These are phyloP conservation scores for Limnothrissa miodon DNA, from an alignment of 2,113 vertebrate genomes.

Conservation along the genomic window DNA sequence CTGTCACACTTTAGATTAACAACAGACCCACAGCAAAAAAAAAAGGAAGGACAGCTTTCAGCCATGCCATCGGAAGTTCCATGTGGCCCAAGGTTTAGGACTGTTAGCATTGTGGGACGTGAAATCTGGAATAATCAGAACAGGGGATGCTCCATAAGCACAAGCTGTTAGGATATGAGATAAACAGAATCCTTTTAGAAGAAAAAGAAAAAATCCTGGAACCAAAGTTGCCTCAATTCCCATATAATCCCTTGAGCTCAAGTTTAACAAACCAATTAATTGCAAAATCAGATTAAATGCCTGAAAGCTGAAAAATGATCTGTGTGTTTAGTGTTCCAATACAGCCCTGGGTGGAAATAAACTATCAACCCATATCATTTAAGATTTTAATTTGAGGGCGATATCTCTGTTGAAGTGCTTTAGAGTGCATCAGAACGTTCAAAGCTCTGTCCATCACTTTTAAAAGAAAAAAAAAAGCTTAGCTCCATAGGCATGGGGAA, in stretches of 20 bases:
- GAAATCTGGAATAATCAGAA: slow-evolving; percentile 22
- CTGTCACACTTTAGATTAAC: neutral
- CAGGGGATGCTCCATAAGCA: slow-evolving; percentile 22
- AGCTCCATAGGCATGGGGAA: neutral
- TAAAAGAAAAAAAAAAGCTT: neutral
- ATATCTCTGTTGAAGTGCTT: neutral
- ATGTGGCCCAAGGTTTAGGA: neutral
- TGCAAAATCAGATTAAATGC: slow-evolving; percentile 63
- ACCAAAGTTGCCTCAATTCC: slow-evolving; percentile 56
- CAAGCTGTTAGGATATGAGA: slow-evolving; percentile 30
- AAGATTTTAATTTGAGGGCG: neutral
- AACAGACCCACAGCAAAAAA: slow-evolving; percentile 2
- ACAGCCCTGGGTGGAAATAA: slow-evolving; percentile 36
- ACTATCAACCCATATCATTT: slow-evolving; percentile 44
- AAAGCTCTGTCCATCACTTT: slow-evolving; percentile 1
- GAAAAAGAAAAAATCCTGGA: slow-evolving; percentile 54
- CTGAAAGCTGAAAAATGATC: slow-evolving; percentile 54
- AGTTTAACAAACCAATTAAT: slow-evolving; percentile 66
- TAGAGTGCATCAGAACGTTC: slow-evolving; percentile 3
- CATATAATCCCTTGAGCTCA: slow-evolving; percentile 57
- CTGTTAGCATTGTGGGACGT: slow-evolving; percentile 23
- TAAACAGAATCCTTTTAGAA: slow-evolving; percentile 49
- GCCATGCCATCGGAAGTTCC: neutral
- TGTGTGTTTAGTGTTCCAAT: slow-evolving; percentile 50
- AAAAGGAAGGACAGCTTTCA: neutral